A percentile compares a stretch with the other conserved stretches of the same genome.
These are phyloP conservation scores for Gryllus bimaculatus DNA, from an alignment of 1,140 invertebrate species.

Conservation along the genomic window DNA sequence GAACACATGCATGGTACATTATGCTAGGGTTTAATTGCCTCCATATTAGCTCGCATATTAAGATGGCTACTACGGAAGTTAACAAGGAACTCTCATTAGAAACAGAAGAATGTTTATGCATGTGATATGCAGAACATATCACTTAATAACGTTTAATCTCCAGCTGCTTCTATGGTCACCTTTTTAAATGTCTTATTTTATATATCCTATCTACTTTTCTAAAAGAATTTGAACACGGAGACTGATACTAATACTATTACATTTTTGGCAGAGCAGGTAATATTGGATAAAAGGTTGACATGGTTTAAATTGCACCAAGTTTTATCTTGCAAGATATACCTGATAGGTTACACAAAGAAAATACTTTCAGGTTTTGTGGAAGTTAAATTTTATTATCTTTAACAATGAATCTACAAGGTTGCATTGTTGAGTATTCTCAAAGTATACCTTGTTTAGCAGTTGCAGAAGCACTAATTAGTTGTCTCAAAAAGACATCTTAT, in stretches of 20 bases:
- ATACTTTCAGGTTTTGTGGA: too few species aligned
- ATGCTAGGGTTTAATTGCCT: conserved; percentile 9
- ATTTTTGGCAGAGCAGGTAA: neutral
- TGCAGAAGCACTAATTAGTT: too few species aligned
- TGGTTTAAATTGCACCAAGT: neutral
- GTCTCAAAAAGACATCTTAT: too few species aligned
- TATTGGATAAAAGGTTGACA: neutral
- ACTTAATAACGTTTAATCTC: neutral
- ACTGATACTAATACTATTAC: neutral
- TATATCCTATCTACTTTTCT: neutral
- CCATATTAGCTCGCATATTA: neutral
- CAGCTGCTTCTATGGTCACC: neutral
- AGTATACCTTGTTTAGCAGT: too few species aligned
- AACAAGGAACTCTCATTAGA: conserved; percentile 8
- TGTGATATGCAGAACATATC: neutral
- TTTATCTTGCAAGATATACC: neutral
- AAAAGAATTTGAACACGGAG: neutral
- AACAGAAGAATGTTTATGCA: neutral
- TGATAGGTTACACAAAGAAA: neutral
- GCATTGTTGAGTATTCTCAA: too few species aligned
- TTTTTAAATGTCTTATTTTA: conserved; percentile 5
- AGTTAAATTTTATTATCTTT: too few species aligned
- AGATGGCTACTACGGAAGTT: neutral
- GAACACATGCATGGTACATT: conserved; percentile 5
- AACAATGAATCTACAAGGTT: too few species aligned